Base-by-base conservation (phyloP, 2,888 invertebrate species). In the Ophraella communa region DNA sequence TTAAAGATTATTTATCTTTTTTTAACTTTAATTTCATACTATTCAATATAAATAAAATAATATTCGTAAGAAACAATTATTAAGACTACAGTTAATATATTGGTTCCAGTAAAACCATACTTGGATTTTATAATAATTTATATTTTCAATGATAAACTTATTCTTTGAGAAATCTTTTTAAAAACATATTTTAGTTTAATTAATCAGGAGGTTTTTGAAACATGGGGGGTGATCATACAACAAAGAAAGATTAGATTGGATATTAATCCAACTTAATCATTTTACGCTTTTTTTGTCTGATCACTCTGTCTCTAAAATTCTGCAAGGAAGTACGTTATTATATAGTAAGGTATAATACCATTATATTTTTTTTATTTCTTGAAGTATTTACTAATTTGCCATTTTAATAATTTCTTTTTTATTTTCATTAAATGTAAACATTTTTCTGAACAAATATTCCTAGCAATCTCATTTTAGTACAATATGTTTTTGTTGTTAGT, bases 401-500 rank as follows among this genome's bases (percentile, higher is more conserved):
- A 14, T 21, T 17, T 11, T 8, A 23, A 20, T 49, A 10, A 47
- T 21, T 49, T 47, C 30, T 10, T 33, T 33, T 33, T 35, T 14
- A 35, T 11, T 39, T 39, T 39, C 8, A 5, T 7, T 30, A 30
- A 39, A 17, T 51, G 49, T 51, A 20, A 45, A 30, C 52, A 49
- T n/a, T 23, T 27, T 59, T 39, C 39, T n/a, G 14, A 39, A 20
- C 17, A 21, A 17, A 39, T 45, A 39, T 53, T 60, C 60, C 30
- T 51, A 44, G 21, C 44, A 51, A 30, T 3, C 24, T 60, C 30
- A 52, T 60, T 60, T 52, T 45, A 60, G 52, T 45, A 42, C 52
- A 42, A 30, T 60, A 17, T 66, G 55, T 66, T 66, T 67, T 59
- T 64, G 51, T 66, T 65, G 62, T 61, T 64, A 56, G 66, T 60